Conservation (phyloP, 2,888 invertebrate genomes). For the Graphium colonna region DNA sequence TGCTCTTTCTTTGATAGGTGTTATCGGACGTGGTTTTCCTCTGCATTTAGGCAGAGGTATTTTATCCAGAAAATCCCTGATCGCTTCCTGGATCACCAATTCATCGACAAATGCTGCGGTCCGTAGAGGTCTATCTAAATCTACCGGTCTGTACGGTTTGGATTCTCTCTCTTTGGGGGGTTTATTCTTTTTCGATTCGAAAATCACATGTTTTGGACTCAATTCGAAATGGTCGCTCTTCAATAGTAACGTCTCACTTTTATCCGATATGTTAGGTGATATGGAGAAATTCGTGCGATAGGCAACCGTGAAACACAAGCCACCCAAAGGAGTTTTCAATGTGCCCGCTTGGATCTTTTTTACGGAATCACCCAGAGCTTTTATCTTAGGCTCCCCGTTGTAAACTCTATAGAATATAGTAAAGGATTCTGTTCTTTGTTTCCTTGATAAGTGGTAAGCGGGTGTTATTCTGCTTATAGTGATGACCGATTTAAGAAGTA, state of each 20-base stretch:
- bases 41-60: slow-evolving; percentile 59
- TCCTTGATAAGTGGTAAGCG: slow-evolving; percentile 93
- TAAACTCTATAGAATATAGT: slow-evolving; percentile 94
- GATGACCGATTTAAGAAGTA: slow-evolving; percentile 93
- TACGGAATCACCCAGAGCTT: slow-evolving; percentile 88
- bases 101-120: slow-evolving; percentile 88
- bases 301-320: slow-evolving; percentile 88
- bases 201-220: slow-evolving; percentile 84
- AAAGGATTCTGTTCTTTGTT: slow-evolving; percentile 93
- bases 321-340: slow-evolving; percentile 93
- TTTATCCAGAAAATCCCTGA: slow-evolving; percentile 59
- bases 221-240: slow-evolving; percentile 95
- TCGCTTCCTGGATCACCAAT: slow-evolving; percentile 47
- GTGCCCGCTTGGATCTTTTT: slow-evolving; percentile 91
- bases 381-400: slow-evolving; percentile 88
- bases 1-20: slow-evolving; percentile 34
- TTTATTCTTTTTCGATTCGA: slow-evolving; percentile 81
- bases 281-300: slow-evolving; percentile 96
- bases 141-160: slow-evolving; percentile 62
- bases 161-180: slow-evolving; percentile 56
- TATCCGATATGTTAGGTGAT: slow-evolving; percentile 88
- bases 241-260: slow-evolving; percentile 86
- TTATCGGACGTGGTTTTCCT: slow-evolving; percentile 60
- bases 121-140: slow-evolving; percentile 86
- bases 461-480: slow-evolving; percentile 95